Evolutionary conservation across 2,888 invertebrate species (phyloP).

Genomic region (Cerceris rybyensis): DNA sequence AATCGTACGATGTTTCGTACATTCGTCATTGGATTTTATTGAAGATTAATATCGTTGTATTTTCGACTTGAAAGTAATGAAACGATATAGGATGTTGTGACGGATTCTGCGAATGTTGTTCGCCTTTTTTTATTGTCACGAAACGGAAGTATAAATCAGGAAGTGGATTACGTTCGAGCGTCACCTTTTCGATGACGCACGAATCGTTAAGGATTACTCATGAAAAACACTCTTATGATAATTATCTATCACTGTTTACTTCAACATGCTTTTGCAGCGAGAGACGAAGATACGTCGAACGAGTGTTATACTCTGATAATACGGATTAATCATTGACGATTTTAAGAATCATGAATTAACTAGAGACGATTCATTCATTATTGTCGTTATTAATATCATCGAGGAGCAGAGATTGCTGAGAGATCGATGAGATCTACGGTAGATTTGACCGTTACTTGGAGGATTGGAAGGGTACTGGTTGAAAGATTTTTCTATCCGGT

Average conservation of each 20-base stretch:
- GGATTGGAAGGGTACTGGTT: constrained; percentile 54
- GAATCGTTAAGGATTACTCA: constrained; percentile 53
- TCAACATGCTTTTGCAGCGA: background rate
- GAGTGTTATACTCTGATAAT: too few relatives aligned
- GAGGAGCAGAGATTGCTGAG: background rate
- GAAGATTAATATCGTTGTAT: background rate
- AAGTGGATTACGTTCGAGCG: constrained; percentile 37
- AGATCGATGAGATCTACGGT: constrained; percentile 23
- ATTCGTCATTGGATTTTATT: background rate
- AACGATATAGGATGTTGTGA: background rate
- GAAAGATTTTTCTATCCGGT: constrained; percentile 56
- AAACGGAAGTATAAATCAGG: constrained; percentile 56
- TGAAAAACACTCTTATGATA: constrained; percentile 11
- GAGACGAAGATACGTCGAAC: too few relatives aligned
- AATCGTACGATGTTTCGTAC: background rate
- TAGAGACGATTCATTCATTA: background rate
- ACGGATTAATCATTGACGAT: too few relatives aligned
- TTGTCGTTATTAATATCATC: background rate
- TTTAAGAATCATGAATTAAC: too few relatives aligned
- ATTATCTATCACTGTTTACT: background rate
- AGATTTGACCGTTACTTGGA: constrained; percentile 22
- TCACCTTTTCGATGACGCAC: constrained; percentile 39
- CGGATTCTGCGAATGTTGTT: background rate
- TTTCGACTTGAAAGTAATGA: background rate
- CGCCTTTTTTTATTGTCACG: constrained; percentile 3